These are phyloP conservation scores for Gandaritis pyraliata DNA, from an alignment of 2,888 invertebrate genomes.

Conservation along the genomic window DNA sequence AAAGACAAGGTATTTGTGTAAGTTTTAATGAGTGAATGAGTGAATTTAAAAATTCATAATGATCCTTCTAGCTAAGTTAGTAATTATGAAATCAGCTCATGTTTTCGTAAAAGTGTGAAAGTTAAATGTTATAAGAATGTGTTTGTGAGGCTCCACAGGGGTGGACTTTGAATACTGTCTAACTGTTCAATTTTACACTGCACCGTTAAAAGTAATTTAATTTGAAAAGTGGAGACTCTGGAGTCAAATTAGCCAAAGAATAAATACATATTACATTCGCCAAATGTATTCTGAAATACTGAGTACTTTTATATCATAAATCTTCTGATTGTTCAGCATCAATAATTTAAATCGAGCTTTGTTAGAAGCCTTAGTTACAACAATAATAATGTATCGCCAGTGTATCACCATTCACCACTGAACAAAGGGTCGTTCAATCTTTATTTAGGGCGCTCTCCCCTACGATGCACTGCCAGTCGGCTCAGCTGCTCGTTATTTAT, in stretches of 20 bases:
- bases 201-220: neutral
- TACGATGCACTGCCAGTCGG: constrained; percentile 38
- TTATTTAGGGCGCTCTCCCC: constrained; percentile 56
- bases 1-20: too few species aligned
- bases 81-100: too few species aligned
- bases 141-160: too few species aligned
- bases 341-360: constrained; percentile 27
- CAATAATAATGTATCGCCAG: constrained; percentile 45
- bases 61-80: too few species aligned
- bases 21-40: too few species aligned
- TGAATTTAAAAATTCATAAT: too few species aligned
- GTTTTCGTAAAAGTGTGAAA: too few species aligned
- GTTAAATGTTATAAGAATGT: too few species aligned
- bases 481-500: constrained; percentile 53
- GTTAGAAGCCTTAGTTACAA: constrained; percentile 35
- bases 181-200: neutral
- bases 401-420: constrained; percentile 50
- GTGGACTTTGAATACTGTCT: too few species aligned
- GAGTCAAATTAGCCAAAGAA: neutral
- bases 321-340: constrained; percentile 15
- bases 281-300: neutral
- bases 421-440: constrained; percentile 59
- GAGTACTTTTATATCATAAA: constrained; percentile 2
- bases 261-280: neutral
- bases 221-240: neutral